Percentiles rank a stretch among this genome's conserved stretches.
Evolutionary conservation across 64 coral and sea anemone genomes (phyloP).

Genomic region (Trachythela sp.): DNA sequence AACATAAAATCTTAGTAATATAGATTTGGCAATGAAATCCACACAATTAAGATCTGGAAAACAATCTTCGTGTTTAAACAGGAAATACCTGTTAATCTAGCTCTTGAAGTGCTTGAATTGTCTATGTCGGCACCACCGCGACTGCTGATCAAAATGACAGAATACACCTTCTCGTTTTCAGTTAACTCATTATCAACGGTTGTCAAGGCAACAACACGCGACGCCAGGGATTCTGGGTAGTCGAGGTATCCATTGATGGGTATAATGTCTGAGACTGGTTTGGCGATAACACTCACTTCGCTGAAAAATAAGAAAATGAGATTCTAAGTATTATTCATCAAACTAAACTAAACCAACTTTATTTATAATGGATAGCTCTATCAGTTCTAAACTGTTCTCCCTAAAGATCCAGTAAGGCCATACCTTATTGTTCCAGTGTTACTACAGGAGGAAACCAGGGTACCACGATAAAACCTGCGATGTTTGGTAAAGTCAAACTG

Average conservation of each 20-base stretch:
- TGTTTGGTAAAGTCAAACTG: too few relatives aligned
- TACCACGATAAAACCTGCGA: too few relatives aligned
- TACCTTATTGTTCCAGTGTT: too few relatives aligned
- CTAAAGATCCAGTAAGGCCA: too few relatives aligned
- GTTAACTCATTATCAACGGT: constrained; percentile 61
- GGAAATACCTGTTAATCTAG: constrained; percentile 47
- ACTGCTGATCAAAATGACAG: constrained; percentile 55
- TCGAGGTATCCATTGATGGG: constrained; percentile 81
- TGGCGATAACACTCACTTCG: constrained; percentile 50
- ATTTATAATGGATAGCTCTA: too few relatives aligned
- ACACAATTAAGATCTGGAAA: too few relatives aligned
- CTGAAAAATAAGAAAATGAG: constrained; percentile 31
- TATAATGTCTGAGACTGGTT: constrained; percentile 30
- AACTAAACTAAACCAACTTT: too few relatives aligned
- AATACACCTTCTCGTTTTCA: constrained; percentile 59
- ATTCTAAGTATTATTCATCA: not conserved
- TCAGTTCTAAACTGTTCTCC: too few relatives aligned
- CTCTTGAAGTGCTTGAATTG: constrained; percentile 22
- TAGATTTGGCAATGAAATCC: too few relatives aligned
- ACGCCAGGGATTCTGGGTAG: constrained; percentile 37
- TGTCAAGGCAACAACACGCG: constrained; percentile 18
- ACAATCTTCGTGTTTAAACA: too few relatives aligned
- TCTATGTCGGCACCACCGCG: constrained; percentile 72
- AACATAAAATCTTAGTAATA: not conserved
- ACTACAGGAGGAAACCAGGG: too few relatives aligned